phyloP scores from a whole-genome alignment of 2,797 vertebrate species.

The Cynodonichthys magdalenae region DNA sequence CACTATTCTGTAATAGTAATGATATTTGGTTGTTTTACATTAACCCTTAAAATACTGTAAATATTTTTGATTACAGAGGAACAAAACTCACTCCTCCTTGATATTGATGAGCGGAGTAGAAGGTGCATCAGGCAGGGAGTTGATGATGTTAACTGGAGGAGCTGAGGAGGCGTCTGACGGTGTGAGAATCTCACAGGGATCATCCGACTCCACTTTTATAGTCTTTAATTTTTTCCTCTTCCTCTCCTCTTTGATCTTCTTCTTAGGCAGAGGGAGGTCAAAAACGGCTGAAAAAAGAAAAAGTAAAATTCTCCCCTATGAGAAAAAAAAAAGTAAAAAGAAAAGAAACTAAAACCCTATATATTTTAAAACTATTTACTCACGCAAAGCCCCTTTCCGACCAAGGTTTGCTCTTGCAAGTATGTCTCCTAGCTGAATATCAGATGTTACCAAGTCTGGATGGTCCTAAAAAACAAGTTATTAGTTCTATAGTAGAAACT shows the following conservation, averaged over 20 bases:
- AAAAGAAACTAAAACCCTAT: not conserved
- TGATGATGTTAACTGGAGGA: slow-evolving; percentile 68
- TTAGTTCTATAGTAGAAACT: slow-evolving; percentile 7
- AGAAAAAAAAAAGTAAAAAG: not conserved
- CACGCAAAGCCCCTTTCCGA: slow-evolving; percentile 89
- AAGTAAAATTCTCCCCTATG: not conserved
- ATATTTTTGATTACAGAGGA: not conserved
- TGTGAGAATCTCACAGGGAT: slow-evolving; percentile 84
- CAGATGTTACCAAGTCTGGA: slow-evolving; percentile 91
- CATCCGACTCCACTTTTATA: slow-evolving; percentile 91
- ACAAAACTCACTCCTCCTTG: slow-evolving; percentile 94
- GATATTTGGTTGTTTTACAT: not conserved
- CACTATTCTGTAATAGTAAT: slow-evolving; percentile 80
- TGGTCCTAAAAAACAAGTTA: slow-evolving; percentile 84
- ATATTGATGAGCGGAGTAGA: slow-evolving; percentile 83
- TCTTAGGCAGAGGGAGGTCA: slow-evolving; percentile 91
- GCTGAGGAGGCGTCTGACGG: slow-evolving; percentile 77
- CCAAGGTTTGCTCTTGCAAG: slow-evolving; percentile 93
- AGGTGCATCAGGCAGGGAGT: slow-evolving; percentile 82
- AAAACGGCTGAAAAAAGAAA: slow-evolving; percentile 83
- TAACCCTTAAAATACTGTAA: no score
- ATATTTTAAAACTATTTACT: slow-evolving; percentile 44
- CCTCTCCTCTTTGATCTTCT: slow-evolving; percentile 92
- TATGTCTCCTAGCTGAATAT: slow-evolving; percentile 91
- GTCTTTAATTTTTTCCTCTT: slow-evolving; percentile 90